Evolutionary conservation across 2,113 vertebrate species (phyloP), one percentile per base, ranked within the genome.

Genomic region (Aepyceros melampus): DNA sequence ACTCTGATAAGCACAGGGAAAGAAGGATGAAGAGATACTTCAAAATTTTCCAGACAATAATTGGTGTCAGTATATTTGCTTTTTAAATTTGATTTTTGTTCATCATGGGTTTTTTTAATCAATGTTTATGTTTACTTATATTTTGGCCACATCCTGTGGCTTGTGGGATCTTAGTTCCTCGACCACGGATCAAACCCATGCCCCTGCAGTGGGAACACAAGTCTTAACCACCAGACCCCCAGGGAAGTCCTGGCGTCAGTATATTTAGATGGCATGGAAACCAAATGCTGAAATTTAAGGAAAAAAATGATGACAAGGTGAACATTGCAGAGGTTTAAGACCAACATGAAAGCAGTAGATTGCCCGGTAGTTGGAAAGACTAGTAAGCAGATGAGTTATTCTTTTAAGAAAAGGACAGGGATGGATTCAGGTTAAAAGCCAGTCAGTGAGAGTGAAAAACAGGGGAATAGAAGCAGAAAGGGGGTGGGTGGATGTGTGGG

Each of bases 261-360:
- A 76, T 43, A 76, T 76, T 76, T 43, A 27, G 25, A 91, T 78
- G 60, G 27, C 27, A 45, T 10, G n/a, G 25, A 87, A 79, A 40
- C 2, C 43, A 49, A 60, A 82, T 6, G 25, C 19, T 96, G 71
- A 94, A 78, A 79, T 85, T 31, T 74, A 89, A 87, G n/a, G 23
- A 91, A 29, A n/a, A 83, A 92, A 89, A 55, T 4, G 6, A 0
- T 33, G 27, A 87, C 21, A 40, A 85, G n/a, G 47, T 10, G 29
- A 58, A 40, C 9, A 51, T 3, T 40, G 27, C 36, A n/a, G 27
- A n/a, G 27, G 45, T n/a, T 76, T 83, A 36, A 78, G 31, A 31
- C 13, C 43, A 56, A 76, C 12, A 31, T 82, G 13, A 58, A 94
- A 74, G 21, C 45, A 53, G 16, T 5, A 45, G 81, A 76, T 29